Evolutionary conservation across 2,888 invertebrate genomes (phyloP).

Genomic region (Globia sparganii): DNA sequence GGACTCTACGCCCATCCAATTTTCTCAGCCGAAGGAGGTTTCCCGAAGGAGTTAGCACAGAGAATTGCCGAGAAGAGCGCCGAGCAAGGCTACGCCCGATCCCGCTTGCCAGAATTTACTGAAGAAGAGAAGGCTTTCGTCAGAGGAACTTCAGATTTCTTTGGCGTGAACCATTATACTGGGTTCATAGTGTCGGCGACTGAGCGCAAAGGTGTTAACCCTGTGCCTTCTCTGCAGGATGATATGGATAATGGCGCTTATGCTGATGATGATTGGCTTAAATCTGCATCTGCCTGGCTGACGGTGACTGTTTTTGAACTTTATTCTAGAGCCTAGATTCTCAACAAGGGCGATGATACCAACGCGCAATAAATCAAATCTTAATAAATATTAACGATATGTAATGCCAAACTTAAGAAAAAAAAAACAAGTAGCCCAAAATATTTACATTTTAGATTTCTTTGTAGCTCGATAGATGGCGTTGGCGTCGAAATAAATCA

Average conservation of each 20-base stretch:
- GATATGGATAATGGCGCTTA: conserved; percentile 68
- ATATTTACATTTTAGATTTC: background rate
- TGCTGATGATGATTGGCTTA: conserved; percentile 72
- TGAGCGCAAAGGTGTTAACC: conserved; percentile 55
- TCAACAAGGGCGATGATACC: background rate
- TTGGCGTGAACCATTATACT: conserved; percentile 92
- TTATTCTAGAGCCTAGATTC: background rate
- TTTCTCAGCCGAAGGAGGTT: conserved; percentile 87
- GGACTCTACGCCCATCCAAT: conserved; percentile 88
- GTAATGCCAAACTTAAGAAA: background rate
- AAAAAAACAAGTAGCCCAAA: background rate
- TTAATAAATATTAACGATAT: background rate
- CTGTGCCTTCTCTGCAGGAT: conserved; percentile 72
- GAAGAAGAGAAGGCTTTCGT: conserved; percentile 77
- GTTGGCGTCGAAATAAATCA: background rate
- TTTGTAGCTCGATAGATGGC: background rate
- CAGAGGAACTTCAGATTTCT: conserved; percentile 79
- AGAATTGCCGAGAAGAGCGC: conserved; percentile 82
- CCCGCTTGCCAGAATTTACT: conserved; percentile 84
- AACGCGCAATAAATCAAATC: background rate
- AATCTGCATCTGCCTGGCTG: conserved; percentile 76
- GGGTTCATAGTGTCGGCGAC: conserved; percentile 74
- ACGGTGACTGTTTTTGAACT: conserved; percentile 62
- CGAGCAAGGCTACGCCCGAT: conserved; percentile 81
- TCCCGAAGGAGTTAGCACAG: conserved; percentile 86